These are phyloP conservation scores for Calephelis virginiensis DNA, from an alignment of 1,140 invertebrate species.

Conservation along the genomic window DNA sequence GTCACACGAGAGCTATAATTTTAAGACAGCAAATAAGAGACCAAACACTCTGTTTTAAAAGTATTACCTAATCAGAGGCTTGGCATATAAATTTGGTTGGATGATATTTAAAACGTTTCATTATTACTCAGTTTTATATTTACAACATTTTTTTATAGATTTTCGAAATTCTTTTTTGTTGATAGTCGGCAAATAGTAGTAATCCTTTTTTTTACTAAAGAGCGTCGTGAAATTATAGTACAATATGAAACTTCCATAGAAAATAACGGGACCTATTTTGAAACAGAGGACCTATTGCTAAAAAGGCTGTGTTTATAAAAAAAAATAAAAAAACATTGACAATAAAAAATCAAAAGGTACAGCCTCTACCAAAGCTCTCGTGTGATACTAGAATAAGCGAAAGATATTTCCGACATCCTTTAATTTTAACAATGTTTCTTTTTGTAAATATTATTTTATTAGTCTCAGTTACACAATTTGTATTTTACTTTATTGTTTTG, in stretches of 20 bases:
- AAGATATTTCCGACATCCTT: constrained; percentile 38
- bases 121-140: no score
- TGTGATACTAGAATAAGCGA: constrained; percentile 37
- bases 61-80: no score
- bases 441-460: constrained; percentile 50
- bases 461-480: constrained; percentile 35
- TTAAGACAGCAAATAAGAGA: not conserved
- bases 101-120: no score
- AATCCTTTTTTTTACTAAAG: no score
- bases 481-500: constrained; percentile 52
- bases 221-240: no score
- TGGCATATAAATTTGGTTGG: no score
- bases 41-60: not conserved
- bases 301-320: not conserved
- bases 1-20: constrained; percentile 20
- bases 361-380: constrained; percentile 21
- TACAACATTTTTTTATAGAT: not conserved
- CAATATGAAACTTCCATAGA: no score
- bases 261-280: no score
- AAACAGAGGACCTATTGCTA: no score
- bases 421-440: constrained; percentile 35
- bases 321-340: constrained; percentile 2
- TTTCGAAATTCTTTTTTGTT: not conserved
- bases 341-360: not conserved
- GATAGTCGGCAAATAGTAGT: no score